phyloP scores from a whole-genome alignment of 1,140 invertebrate genomes.

The Radopholus similis region DNA sequence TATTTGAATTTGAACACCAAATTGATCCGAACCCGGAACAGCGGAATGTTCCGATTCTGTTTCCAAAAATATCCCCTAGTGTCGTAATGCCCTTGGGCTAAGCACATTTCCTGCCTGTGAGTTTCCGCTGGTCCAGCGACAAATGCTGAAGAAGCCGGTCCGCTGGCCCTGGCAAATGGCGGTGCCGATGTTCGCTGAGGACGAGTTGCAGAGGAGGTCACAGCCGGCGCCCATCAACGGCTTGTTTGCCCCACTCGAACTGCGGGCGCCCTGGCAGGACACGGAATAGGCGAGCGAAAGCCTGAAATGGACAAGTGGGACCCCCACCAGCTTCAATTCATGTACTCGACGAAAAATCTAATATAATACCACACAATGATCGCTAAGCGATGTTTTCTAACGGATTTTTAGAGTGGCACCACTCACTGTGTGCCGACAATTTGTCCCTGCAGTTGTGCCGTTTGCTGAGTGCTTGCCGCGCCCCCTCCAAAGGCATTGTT shows the following conservation, averaged over 20 bases:
- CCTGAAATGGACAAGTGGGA: conserved; percentile 8
- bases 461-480: background rate
- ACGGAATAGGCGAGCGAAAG: conserved; percentile 43
- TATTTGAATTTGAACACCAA: too few species aligned
- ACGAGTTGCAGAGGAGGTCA: conserved; percentile 45
- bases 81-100: too few species aligned
- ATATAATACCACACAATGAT: too few species aligned
- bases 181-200: conserved; percentile 35
- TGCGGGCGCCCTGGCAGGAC: conserved; percentile 28
- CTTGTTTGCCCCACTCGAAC: background rate
- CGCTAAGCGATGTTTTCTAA: too few species aligned
- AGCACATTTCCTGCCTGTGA: too few species aligned
- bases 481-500: background rate
- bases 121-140: conserved; percentile 29
- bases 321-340: too few species aligned
- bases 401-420: background rate
- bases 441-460: conserved; percentile 21
- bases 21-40: too few species aligned
- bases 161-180: conserved; percentile 41
- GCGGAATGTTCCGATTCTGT: too few species aligned
- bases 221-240: conserved; percentile 41
- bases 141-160: conserved; percentile 49
- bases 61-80: too few species aligned
- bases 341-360: too few species aligned
- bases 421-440: conserved; percentile 45